Evolutionary conservation across 2,797 vertebrate genomes (phyloP).

Genomic region (Mus caroli): DNA sequence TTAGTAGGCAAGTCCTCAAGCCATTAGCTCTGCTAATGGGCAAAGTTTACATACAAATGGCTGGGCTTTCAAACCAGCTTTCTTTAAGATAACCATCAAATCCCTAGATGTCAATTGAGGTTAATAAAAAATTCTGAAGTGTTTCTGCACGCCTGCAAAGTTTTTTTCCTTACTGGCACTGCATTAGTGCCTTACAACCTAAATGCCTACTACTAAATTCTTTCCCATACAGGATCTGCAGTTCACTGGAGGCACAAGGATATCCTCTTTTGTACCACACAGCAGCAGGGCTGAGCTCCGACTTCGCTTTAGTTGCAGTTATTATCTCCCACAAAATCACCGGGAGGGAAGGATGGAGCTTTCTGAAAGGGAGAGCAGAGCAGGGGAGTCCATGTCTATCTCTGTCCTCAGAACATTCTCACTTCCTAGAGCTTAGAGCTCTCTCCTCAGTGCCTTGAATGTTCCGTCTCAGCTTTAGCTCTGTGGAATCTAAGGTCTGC

Average conservation of each 20-base stretch:
- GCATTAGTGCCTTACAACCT: slow-evolving; percentile 39
- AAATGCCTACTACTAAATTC: slow-evolving; percentile 43
- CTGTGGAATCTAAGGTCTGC: neutral
- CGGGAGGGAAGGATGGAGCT: neutral
- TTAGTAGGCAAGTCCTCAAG: slow-evolving; percentile 77
- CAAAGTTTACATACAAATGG: slow-evolving; percentile 75
- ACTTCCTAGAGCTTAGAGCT: neutral
- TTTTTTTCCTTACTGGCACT: slow-evolving; percentile 45
- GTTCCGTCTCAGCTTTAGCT: neutral
- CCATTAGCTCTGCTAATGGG: slow-evolving; percentile 75
- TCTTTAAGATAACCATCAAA: slow-evolving; percentile 78
- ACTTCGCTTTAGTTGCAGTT: neutral
- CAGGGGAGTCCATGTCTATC: neutral
- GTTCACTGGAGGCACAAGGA: neutral
- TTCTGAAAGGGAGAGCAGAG: neutral
- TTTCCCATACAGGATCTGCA: neutral
- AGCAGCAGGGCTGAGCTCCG: neutral
- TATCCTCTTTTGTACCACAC: neutral
- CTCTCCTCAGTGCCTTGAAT: neutral
- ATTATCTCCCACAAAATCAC: neutral
- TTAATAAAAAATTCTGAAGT: slow-evolving; percentile 76
- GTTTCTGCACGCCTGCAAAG: slow-evolving; percentile 66
- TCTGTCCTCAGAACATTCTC: neutral
- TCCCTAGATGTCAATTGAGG: slow-evolving; percentile 73
- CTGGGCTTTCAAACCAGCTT: slow-evolving; percentile 73